These are phyloP conservation scores for Thera obeliscata DNA, from an alignment of 2,888 invertebrate species.

Conservation along the genomic window DNA sequence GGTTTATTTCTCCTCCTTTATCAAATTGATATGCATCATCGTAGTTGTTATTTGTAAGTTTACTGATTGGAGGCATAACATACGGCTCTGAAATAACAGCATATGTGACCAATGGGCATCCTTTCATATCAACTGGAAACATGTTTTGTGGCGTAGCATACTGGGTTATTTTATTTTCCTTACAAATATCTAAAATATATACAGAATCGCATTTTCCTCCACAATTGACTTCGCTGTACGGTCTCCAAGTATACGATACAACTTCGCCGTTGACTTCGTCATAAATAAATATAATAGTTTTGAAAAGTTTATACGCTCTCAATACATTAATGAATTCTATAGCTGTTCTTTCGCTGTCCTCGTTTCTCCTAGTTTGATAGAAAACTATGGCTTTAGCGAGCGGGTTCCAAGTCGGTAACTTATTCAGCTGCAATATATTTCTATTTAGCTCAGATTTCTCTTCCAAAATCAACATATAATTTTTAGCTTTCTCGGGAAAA, in stretches of 20 bases:
- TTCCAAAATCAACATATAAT: constrained; percentile 82
- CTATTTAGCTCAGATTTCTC: constrained; percentile 73
- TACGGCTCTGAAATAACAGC: constrained; percentile 78
- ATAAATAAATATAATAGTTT: constrained; percentile 72
- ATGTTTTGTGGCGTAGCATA: constrained; percentile 61
- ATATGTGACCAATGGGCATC: constrained; percentile 74
- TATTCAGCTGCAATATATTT: constrained; percentile 76
- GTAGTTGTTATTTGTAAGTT: constrained; percentile 55
- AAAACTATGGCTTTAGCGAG: constrained; percentile 77
- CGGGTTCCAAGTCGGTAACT: constrained; percentile 81
- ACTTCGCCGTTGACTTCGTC: constrained; percentile 61
- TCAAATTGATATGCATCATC: constrained; percentile 68
- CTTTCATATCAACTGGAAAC: constrained; percentile 72
- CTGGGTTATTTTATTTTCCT: constrained; percentile 59
- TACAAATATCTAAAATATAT: constrained; percentile 72
- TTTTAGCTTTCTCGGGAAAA: constrained; percentile 82
- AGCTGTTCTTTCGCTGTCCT: constrained; percentile 59
- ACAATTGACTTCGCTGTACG: constrained; percentile 73
- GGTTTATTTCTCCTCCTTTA: constrained; percentile 75
- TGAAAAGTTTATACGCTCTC: constrained; percentile 67
- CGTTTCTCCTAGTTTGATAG: constrained; percentile 64
- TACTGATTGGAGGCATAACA: constrained; percentile 70
- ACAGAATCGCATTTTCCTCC: constrained; percentile 71
- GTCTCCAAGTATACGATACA: constrained; percentile 75
- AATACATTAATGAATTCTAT: constrained; percentile 73